Percentiles rank a stretch among this genome's conserved stretches.
phyloP scores from a whole-genome alignment of 2,888 invertebrate species.

The Graphium colonna region DNA sequence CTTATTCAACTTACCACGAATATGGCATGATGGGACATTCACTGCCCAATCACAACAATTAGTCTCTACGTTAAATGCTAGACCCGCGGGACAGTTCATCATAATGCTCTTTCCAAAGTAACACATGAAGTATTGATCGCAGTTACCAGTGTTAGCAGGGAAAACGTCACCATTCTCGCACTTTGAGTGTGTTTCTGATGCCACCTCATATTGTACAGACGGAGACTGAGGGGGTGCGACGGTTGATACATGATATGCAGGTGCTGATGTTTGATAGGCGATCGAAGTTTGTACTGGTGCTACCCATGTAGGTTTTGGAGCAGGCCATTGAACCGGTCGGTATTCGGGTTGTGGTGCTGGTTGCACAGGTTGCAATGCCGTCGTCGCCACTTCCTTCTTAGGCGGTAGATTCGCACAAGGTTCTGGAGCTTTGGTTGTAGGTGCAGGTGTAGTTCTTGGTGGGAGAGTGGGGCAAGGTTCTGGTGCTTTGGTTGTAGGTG shows the following conservation, averaged over 20 bases:
- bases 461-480: neutral
- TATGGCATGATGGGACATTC: conserved; percentile 53
- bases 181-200: neutral
- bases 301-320: neutral
- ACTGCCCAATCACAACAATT: conserved; percentile 56
- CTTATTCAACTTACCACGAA: conserved; percentile 40
- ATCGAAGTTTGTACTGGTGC: neutral
- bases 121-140: conserved; percentile 53
- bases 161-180: conserved; percentile 41
- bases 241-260: conserved; percentile 4
- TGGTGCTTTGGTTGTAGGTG: neutral
- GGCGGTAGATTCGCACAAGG: conserved; percentile 2
- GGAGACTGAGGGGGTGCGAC: neutral
- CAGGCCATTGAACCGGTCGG: neutral
- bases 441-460: neutral
- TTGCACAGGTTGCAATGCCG: neutral
- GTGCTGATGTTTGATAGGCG: neutral
- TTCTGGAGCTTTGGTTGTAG: neutral
- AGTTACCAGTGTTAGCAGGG: conserved; percentile 42
- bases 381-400: neutral
- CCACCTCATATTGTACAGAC: neutral
- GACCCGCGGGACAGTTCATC: conserved; percentile 54
- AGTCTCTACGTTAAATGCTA: conserved; percentile 46
- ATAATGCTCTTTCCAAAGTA: conserved; percentile 45
- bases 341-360: neutral